These are phyloP conservation scores for Terrapene triunguis DNA, from an alignment of 2,113 vertebrate genomes.

Conservation along the genomic window DNA sequence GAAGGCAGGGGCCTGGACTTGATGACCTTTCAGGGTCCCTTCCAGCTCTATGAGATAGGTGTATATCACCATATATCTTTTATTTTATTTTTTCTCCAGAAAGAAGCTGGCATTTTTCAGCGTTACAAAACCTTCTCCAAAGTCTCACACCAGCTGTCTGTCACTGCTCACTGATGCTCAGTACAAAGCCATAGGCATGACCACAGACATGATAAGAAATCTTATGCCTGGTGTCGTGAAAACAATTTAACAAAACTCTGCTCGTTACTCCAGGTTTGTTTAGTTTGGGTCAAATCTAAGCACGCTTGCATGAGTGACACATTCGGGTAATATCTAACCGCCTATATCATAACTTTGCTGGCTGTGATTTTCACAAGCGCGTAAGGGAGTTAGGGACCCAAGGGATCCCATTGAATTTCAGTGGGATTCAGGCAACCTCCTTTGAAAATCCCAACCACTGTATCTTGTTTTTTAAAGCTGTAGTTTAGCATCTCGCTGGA, in stretches of 20 bases:
- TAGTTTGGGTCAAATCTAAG: not conserved
- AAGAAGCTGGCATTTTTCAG: not conserved
- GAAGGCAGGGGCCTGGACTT: no score
- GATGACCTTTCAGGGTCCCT: no score
- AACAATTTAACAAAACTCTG: not conserved
- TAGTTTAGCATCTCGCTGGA: not conserved
- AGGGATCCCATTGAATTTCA: not conserved
- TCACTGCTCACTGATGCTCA: not conserved
- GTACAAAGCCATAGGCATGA: not conserved
- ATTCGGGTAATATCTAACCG: fast-evolving
- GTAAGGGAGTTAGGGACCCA: not conserved
- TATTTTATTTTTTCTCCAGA: not conserved
- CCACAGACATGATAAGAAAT: not conserved
- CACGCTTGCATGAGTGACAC: not conserved
- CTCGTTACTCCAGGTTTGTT: not conserved
- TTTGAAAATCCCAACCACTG: not conserved
- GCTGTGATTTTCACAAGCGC: not conserved
- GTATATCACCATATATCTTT: no score
- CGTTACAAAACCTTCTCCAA: not conserved
- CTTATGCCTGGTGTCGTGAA: not conserved
- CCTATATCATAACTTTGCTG: fast-evolving
- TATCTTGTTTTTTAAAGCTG: not conserved
- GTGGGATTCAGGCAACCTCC: not conserved
- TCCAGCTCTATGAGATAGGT: no score
- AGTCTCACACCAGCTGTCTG: not conserved